Percentiles rank a stretch among this genome's conserved stretches.
phyloP scores from a whole-genome alignment of 2,888 invertebrate genomes.

The Athalia circularis region DNA sequence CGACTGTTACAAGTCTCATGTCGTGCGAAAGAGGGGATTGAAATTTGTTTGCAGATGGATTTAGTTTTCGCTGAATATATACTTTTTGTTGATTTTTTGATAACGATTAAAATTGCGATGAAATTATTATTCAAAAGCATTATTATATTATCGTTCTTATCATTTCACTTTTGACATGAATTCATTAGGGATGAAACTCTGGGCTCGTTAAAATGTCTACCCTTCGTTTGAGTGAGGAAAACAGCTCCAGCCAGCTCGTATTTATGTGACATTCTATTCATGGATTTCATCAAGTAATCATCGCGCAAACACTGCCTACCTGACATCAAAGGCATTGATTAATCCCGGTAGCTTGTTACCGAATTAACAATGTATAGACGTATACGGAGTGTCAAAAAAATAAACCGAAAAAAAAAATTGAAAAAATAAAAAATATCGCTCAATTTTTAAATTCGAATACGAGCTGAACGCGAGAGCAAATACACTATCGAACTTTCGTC shows the following conservation, averaged over 20 bases:
- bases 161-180: conserved; percentile 17
- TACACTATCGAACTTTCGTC: too few relatives aligned
- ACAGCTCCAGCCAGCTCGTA: neutral
- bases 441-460: too few relatives aligned
- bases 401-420: neutral
- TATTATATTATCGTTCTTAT: conserved; percentile 8
- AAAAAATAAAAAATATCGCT: neutral
- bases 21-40: neutral
- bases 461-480: too few relatives aligned
- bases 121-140: conserved; percentile 33
- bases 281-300: conserved; percentile 11
- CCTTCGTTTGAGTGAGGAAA: conserved; percentile 12
- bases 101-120: neutral
- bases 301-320: neutral
- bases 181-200: conserved; percentile 8
- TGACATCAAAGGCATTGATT: conserved; percentile 30
- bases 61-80: neutral
- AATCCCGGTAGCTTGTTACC: conserved; percentile 17
- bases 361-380: neutral
- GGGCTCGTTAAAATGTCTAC: conserved; percentile 28
- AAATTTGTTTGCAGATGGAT: neutral
- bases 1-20: neutral
- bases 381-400: neutral
- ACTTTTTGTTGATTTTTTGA: neutral
- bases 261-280: conserved; percentile 21